Evolutionary conservation across 2,888 invertebrate species (phyloP), one percentile per base, ranked within the genome.

Genomic region (Abscondita cerata): DNA sequence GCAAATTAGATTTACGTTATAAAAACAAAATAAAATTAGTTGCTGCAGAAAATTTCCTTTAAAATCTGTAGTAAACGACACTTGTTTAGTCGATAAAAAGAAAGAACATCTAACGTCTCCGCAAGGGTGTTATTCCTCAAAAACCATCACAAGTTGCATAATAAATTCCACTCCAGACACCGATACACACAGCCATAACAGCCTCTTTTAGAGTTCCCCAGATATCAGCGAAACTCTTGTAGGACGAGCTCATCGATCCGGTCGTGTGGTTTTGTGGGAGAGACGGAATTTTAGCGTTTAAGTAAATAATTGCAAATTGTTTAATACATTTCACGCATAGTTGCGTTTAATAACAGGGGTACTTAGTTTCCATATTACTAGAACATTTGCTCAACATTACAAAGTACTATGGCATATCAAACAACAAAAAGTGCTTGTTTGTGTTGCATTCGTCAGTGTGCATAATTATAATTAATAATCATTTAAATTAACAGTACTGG

Each of bases 151-250:
- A 63, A 63, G 59, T 59, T 63, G 59, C 63, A 63, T 59, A 63
- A 63, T 63, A 63, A 63, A 63, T 63, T 63, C 56, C 46, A 59
- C 63, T 63, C 63, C 33, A 63, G 63, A 63, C 63, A 52, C 59
- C 55, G 59, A 59, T 63, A 59, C 63, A 52, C 52, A 60, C 65
- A 62, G 47, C 57, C 59, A 62, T 59, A 63, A 62, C 62, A 57
- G 62, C 60, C 60, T 63, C 59, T 53, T 54, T 64, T 65, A 65
- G 55, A 60, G 62, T 58, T 63, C 62, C 60, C 65, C 36, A 55
- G 52, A 60, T 59, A 64, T 57, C 33, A 56, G 62, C 56, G 62
- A 61, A 67, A 65, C 55, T 67, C 63, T 62, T 62, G 57, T 57
- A 60, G 64, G 63, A 58, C 57, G 53, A 58, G 57, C 54, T 52